Evolutionary conservation across 2,888 invertebrate species (phyloP), one percentile per base, ranked within the genome.

Genomic region (Drosophila neonasuta): DNA sequence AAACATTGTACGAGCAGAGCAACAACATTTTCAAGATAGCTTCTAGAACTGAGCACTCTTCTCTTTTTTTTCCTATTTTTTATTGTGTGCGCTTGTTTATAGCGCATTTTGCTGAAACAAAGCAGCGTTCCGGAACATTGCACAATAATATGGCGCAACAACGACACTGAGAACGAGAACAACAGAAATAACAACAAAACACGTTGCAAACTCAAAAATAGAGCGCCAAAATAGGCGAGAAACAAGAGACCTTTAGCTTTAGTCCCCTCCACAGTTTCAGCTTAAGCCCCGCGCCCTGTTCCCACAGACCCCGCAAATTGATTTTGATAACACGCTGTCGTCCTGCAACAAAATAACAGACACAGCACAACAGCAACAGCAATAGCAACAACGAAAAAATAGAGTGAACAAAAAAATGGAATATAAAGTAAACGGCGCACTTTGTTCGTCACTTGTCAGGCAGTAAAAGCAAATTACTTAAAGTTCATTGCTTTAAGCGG

Each of bases 401-500:
- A 29, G 39, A 59, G 20, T 29, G 17, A 46, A 48, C 9, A 55
- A 68, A 61, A 62, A 68, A 69, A 51, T 56, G 36, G 15, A 7
- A 42, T 34, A 67, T 61, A 60, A 65, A 66, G 63, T 71, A 68
- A 79, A 62, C 72, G 68, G 56, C 71, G 62, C 68, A 82, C 74
- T 81, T 79, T 71, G 77, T 69, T 68, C 74, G 68, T 73, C 83
- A 81, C 81, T 83, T 86, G 82, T 81, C 83, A 84, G 74, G 73
- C 85, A 71, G 80, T 81, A 81, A 83, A 84, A 84, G 71, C 79
- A 84, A 84, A 86, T 86, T 86, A 81, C 86, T 81, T 86, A 74
- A 86, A 83, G 86, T 84, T 83, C 86, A 83, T 86, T 84, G 87
- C 86, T 79, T 83, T 74, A 84, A 86, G 78, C 80, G 77, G 44